Conservation (phyloP, 2,888 invertebrate species). For the Chelonus formosanus region DNA sequence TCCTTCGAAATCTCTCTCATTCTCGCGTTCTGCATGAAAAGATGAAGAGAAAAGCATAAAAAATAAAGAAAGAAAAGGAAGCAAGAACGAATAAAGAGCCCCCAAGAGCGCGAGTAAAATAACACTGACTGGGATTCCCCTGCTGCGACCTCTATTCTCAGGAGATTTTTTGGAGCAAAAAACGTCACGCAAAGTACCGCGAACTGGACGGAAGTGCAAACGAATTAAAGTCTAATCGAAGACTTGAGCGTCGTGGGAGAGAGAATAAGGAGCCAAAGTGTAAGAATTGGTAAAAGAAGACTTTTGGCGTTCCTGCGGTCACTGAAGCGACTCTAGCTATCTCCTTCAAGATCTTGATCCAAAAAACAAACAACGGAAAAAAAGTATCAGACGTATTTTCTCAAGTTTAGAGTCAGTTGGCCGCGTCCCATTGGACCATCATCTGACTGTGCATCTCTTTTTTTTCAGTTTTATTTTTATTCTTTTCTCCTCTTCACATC, state of each 20-base stretch:
- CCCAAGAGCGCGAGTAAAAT: constrained; percentile 58
- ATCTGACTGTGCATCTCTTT: constrained; percentile 21
- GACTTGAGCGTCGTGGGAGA: constrained; percentile 25
- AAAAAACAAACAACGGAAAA: constrained; percentile 20
- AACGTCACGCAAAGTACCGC: not conserved
- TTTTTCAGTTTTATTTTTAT: constrained; percentile 23
- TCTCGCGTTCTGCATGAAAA: constrained; percentile 11
- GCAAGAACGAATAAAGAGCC: constrained; percentile 45
- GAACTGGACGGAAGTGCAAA: constrained; percentile 23
- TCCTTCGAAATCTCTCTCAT: not conserved
- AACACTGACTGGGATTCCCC: constrained; percentile 39
- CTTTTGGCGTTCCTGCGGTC: constrained; percentile 43
- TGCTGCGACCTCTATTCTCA: constrained; percentile 22
- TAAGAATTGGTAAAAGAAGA: constrained; percentile 18
- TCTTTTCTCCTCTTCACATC: constrained; percentile 30
- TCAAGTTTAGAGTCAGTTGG: constrained; percentile 51
- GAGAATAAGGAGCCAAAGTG: constrained; percentile 22
- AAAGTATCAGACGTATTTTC: constrained; percentile 51
- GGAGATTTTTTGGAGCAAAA: constrained; percentile 15
- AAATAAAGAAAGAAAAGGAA: constrained; percentile 18
- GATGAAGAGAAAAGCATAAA: constrained; percentile 3
- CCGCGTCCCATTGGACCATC: constrained; percentile 43
- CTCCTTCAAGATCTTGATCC: constrained; percentile 17
- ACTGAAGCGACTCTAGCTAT: constrained; percentile 4
- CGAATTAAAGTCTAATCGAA: constrained; percentile 30